These are phyloP conservation scores for Indicator indicator DNA, from an alignment of 2,113 vertebrate genomes.

Conservation along the genomic window DNA sequence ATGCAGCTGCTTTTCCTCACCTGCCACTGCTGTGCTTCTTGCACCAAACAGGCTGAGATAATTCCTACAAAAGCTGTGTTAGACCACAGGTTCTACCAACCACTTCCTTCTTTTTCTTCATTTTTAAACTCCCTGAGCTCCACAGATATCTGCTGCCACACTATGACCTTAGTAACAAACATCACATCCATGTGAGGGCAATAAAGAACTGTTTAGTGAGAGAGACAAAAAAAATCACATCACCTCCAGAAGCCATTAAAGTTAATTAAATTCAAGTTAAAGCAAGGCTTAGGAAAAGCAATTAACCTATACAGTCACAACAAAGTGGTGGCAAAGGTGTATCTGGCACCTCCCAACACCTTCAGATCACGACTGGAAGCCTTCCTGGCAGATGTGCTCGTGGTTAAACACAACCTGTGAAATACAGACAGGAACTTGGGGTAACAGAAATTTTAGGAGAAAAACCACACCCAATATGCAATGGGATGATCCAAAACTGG, in stretches of 20 bases:
- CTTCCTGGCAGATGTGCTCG: neutral
- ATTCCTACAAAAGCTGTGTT: neutral
- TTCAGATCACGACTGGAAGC: neutral
- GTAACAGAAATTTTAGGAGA: neutral
- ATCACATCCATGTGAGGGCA: neutral
- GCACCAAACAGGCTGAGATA: neutral
- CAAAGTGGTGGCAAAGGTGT: neutral
- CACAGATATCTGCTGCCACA: neutral
- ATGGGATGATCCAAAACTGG: neutral
- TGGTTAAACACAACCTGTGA: neutral
- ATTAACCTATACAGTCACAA: neutral
- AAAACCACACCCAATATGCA: rapidly evolving
- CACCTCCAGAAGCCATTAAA: neutral
- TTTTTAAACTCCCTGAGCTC: neutral
- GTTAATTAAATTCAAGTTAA: neutral
- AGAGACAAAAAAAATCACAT: neutral
- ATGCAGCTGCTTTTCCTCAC: neutral
- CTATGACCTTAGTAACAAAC: neutral
- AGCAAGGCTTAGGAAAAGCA: neutral
- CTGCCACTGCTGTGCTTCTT: neutral
- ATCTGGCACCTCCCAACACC: neutral
- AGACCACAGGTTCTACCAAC: rapidly evolving
- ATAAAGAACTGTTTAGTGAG: rapidly evolving
- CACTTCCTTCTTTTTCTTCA: neutral
- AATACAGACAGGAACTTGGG: rapidly evolving